Evolutionary conservation across 2,888 invertebrate genomes (phyloP), one percentile per base, ranked within the genome.

Genomic region (Thecocarcelia acutangulata): DNA sequence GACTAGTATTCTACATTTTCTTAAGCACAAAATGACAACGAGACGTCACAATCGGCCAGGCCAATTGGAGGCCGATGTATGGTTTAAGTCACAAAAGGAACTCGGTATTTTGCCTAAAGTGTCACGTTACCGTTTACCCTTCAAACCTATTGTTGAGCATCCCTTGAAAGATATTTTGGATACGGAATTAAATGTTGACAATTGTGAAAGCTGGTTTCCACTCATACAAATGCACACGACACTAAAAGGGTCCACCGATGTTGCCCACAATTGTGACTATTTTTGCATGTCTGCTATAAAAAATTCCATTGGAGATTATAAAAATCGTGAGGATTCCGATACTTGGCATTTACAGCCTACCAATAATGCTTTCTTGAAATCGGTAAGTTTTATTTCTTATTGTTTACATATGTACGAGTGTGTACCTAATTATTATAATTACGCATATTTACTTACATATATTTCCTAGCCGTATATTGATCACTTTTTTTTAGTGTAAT

Each of bases 311-410:
- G 85, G 85, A 2, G 90, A 91, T 69, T 89, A 90, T 78, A 90
- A 89, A 80, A 85, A 86, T 2, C 86, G 87, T n/a, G 87, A 84
- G 63, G 87, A 89, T 48, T 80, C 88, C 0, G 90, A 91, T 66
- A 84, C 85, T 2, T 91, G 90, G 90, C 87, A 90, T 73, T 77
- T 91, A 40, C 88, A 89, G 66, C 91, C 91, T 1, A 88, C 88
- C n/a, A 91, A 91, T 80, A 91, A 91, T 86, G 90, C 90, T 12
- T 91, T 91, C 52, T 85, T 91, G 2, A 90, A 91, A 86, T 90
- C 91, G 42, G 90, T 90, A 83, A 69, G 82, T 64, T 42, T 13
- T 12, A 52, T 11, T 37, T 58, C 42, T 21, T 24, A 5, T 2
- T 24, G 24, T 24, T 24, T 2, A 24, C 24, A 5, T 2, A 5